A percentile compares a stretch with the other conserved stretches of the same genome.
Conservation (phyloP, 2,113 vertebrate genomes). For the Acrocephalus arundinaceus region DNA sequence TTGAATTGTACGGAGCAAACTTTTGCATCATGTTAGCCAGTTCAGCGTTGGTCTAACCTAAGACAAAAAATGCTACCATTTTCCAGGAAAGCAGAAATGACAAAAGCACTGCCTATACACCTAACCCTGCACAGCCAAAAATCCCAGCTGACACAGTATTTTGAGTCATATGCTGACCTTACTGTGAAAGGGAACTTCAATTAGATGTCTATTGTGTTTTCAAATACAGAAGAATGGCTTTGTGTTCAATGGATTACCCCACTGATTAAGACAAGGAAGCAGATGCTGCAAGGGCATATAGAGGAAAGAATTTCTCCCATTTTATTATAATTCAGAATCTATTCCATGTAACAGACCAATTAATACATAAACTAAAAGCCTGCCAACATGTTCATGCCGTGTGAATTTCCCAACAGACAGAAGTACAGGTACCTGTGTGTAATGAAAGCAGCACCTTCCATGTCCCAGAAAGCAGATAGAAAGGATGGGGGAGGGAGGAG, state of each 20-base stretch:
- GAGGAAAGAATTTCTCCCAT: not conserved
- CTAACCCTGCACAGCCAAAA: not conserved
- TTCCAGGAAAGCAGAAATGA: not conserved
- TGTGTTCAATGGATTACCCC: slow-evolving; percentile 8
- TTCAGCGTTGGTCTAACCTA: not conserved
- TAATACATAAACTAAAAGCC: not conserved
- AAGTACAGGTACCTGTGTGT: not conserved
- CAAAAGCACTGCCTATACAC: not conserved
- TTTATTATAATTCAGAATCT: not conserved
- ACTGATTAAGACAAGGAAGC: slow-evolving; percentile 35
- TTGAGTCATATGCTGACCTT: slow-evolving; percentile 18
- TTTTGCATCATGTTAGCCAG: not conserved
- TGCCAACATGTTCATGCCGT: not conserved
- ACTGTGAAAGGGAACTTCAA: slow-evolving; percentile 12
- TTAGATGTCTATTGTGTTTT: slow-evolving; percentile 36
- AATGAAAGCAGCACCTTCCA: slow-evolving; percentile 29
- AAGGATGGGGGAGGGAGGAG: slow-evolving; percentile 30
- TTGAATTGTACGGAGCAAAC: not conserved
- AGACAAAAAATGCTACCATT: not conserved
- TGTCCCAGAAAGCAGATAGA: slow-evolving; percentile 43
- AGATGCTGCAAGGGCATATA: slow-evolving; percentile 3
- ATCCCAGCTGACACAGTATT: not conserved
- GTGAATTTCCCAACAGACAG: not conserved
- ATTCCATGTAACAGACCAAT: not conserved
- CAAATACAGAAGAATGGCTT: slow-evolving; percentile 38